Base-by-base conservation (phyloP, 2,113 vertebrate species). In the Martes martes region DNA sequence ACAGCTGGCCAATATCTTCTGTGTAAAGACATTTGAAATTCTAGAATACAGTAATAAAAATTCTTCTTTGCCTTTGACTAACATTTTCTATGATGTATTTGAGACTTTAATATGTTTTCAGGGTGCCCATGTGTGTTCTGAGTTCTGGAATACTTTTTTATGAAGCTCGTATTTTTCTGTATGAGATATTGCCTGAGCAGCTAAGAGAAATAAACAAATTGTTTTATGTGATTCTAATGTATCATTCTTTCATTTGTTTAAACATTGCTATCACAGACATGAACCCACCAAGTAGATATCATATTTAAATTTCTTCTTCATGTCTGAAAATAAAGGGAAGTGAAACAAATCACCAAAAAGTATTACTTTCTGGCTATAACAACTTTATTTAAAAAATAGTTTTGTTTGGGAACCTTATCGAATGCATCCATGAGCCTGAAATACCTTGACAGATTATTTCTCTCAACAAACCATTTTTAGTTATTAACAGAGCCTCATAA, bases 1-100 rank as follows among this genome's bases (percentile, higher is more conserved):
- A 95, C 97, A 97, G 94, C 93, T 97, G 97, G 94, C 42, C 69
- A 24, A 55, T 36, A 76, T 76, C 80, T 90, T 97, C 71, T 33
- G 31, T 3, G 0, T n/a, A 74, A 97, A 97, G 71, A 26, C 33
- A 39, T 74, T 71, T 94, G 11, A 96, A 97, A 96, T 26, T 76
- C 11, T 39, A 83, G 15, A 31, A 39, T 92, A 84, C 78, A 26
- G 89, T 89, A 95, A 63, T 96, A 83, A 97, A 96, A 97, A 89
- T 0, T 59, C 26, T 84, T 55, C 87, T 97, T 96, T 21, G 73
- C 91, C 95, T 98, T 50, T 79, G 86, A 84, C 59, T 94, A 95
- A 91, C 45, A 95, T 93, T 97, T 80, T 87, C 50, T 24, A 52
- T 15, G 55, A 94, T 84, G 93, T 94, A 95, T 87, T 89, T 65